A percentile compares a stretch with the other conserved stretches of the same genome.
Evolutionary conservation across 1,140 invertebrate species (phyloP).

Genomic region (Ceratina calcarata): DNA sequence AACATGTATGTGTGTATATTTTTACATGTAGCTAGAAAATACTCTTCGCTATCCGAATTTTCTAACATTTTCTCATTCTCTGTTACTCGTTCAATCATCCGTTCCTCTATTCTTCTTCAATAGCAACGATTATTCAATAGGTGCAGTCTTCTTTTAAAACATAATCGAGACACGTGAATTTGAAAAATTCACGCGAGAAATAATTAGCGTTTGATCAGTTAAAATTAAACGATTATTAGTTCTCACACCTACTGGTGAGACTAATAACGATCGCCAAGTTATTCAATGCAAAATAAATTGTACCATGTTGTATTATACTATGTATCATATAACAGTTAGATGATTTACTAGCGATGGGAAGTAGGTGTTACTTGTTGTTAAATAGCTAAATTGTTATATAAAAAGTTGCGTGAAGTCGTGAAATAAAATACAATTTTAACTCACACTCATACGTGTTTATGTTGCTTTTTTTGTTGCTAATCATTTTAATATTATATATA

Average conservation of each 20-base stretch:
- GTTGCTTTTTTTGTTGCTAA: slow-evolving; percentile 20
- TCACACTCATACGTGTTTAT: background rate
- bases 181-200: slow-evolving; percentile 10
- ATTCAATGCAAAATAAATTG: slow-evolving; percentile 60
- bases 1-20: background rate
- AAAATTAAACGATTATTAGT: slow-evolving; percentile 44
- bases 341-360: slow-evolving; percentile 38
- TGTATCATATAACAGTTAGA: slow-evolving; percentile 65
- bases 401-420: slow-evolving; percentile 2
- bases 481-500: slow-evolving; percentile 3
- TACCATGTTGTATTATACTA: slow-evolving; percentile 68
- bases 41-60: slow-evolving; percentile 31
- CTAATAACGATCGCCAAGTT: slow-evolving; percentile 51
- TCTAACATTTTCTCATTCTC: slow-evolving; percentile 23
- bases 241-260: slow-evolving; percentile 34
- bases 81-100: slow-evolving; percentile 3
- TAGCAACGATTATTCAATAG: slow-evolving; percentile 1
- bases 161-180: background rate
- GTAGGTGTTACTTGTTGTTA: slow-evolving; percentile 60
- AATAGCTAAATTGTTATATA: slow-evolving; percentile 50
- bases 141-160: background rate
- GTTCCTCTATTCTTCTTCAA: slow-evolving; percentile 2
- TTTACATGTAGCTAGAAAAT: slow-evolving; percentile 24
- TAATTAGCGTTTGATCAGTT: slow-evolving; percentile 43
- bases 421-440: slow-evolving; percentile 38